These are phyloP conservation scores for Rissa tridactyla DNA, from an alignment of 2,113 vertebrate genomes.

Conservation along the genomic window DNA sequence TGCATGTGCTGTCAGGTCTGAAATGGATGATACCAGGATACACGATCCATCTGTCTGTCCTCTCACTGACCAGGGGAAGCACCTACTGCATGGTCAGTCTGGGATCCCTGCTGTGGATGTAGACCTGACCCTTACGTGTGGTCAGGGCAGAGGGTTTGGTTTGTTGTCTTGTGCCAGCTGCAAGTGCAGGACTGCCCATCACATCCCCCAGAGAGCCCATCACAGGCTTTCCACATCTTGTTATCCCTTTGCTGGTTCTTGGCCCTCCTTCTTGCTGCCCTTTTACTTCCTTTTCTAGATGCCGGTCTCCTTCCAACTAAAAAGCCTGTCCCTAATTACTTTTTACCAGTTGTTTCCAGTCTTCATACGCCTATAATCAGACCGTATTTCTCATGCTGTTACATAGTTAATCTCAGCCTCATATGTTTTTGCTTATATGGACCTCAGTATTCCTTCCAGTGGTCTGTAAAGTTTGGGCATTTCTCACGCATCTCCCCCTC, in stretches of 20 bases:
- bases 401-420: not conserved
- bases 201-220: rapidly evolving
- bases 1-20: not conserved
- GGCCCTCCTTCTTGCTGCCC: not conserved
- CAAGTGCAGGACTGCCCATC: not conserved
- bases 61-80: not conserved
- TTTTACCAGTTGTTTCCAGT: not conserved
- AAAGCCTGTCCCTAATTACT: not conserved
- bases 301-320: not conserved
- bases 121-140: not conserved
- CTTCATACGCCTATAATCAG: not conserved
- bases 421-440: rapidly evolving
- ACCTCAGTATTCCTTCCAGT: not conserved
- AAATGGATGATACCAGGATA: not conserved
- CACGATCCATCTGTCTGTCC: not conserved
- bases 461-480: not conserved
- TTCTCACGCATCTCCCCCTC: not conserved
- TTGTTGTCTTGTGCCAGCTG: not conserved
- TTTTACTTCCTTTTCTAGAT: not conserved
- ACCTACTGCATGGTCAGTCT: not conserved
- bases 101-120: not conserved
- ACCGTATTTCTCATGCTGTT: not conserved
- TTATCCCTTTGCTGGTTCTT: not conserved
- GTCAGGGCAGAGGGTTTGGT: not conserved
- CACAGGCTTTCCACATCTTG: not conserved